Percentiles rank a stretch among this genome's conserved stretches.
Conservation (phyloP, 2,113 vertebrate species). For the Lipophrys pholis region DNA sequence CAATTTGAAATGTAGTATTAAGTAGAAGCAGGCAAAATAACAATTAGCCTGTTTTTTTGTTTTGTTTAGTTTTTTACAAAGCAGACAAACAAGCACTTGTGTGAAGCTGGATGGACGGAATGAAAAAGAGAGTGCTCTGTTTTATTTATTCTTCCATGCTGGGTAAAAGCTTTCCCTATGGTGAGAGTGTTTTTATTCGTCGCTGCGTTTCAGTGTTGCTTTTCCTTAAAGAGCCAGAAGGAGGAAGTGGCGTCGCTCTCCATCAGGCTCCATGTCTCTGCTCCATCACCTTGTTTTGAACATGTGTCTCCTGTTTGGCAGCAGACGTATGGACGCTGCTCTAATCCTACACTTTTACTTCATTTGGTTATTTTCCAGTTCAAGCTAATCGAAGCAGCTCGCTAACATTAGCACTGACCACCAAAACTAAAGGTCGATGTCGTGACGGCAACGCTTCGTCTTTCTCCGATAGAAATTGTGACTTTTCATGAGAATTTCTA, state of each 20-base stretch:
- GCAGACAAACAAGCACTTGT: constrained; percentile 68
- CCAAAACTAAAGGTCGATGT: too few species aligned
- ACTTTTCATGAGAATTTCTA: too few species aligned
- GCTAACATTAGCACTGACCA: too few species aligned
- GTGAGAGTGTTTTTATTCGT: constrained; percentile 78
- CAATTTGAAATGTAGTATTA: constrained; percentile 13
- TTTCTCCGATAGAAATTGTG: too few species aligned
- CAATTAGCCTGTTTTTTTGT: neutral
- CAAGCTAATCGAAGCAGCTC: too few species aligned
- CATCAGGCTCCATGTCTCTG: neutral
- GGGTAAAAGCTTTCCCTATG: constrained; percentile 82
- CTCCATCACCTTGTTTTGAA: constrained; percentile 37
- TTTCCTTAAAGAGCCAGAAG: constrained; percentile 65
- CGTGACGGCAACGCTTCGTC: too few species aligned
- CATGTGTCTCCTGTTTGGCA: constrained; percentile 1
- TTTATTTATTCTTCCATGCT: constrained; percentile 78
- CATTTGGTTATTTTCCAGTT: neutral
- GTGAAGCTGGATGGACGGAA: constrained; percentile 62
- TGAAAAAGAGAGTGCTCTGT: constrained; percentile 61
- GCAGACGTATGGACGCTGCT: neutral
- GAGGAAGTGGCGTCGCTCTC: constrained; percentile 9
- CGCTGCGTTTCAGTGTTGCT: constrained; percentile 63
- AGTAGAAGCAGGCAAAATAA: constrained; percentile 11
- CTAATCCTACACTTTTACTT: neutral
- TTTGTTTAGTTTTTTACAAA: neutral